Percentiles rank a stretch among this genome's conserved stretches.
These are phyloP conservation scores for Hafferia zeledoni DNA, from an alignment of 2,797 vertebrate species.

Conservation along the genomic window DNA sequence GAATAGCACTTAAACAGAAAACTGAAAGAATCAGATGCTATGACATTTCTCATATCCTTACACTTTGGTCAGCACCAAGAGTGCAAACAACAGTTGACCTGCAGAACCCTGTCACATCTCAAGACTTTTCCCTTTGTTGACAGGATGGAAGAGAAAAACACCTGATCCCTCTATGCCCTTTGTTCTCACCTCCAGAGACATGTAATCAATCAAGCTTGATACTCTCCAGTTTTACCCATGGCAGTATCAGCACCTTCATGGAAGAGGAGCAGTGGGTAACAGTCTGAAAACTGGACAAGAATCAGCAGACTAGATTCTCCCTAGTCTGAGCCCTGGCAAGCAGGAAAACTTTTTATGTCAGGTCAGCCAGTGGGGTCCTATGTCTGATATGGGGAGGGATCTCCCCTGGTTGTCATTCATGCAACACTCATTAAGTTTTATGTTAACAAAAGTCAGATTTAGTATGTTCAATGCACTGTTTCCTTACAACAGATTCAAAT, in stretches of 20 bases:
- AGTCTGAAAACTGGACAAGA: not conserved
- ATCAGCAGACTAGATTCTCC: too few species aligned
- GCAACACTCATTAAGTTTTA: not conserved
- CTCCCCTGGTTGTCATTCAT: not conserved
- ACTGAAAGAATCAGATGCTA: not conserved
- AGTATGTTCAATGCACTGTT: not conserved
- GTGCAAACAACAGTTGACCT: not conserved
- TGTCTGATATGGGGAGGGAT: not conserved
- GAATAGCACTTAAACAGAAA: not conserved
- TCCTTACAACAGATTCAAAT: not conserved
- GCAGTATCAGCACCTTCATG: fast-evolving
- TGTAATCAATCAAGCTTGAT: not conserved
- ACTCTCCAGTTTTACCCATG: not conserved
- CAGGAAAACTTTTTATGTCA: not conserved
- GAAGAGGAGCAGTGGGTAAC: fast-evolving
- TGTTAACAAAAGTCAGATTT: not conserved
- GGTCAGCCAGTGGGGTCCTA: not conserved
- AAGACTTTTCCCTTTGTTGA: fast-evolving
- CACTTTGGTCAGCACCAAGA: not conserved
- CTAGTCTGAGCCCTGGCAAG: not conserved
- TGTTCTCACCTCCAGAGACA: not conserved
- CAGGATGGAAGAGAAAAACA: not conserved
- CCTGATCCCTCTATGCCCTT: fast-evolving
- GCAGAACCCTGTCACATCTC: fast-evolving
- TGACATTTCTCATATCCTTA: not conserved